Evolutionary conservation across 2,797 vertebrate species (phyloP), one percentile per base, ranked within the genome.

Genomic region (Lycodopsis pacificus): DNA sequence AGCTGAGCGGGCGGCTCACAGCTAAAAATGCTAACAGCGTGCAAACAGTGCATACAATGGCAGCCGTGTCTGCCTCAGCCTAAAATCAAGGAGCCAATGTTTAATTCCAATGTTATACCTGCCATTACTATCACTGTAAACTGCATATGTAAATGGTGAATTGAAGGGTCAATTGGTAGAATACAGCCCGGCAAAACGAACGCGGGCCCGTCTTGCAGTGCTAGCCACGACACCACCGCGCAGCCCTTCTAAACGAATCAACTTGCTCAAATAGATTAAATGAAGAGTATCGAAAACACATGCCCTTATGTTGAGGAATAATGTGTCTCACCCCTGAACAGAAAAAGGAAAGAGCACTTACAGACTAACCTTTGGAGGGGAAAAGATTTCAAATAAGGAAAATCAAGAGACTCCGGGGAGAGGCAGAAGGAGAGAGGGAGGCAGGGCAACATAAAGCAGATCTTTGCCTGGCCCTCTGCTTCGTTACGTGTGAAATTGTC

Each of bases 401-500:
- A 86, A 76, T 85, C 75, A 76, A 77, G 61, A 44, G n/a, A 44
- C 72, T 78, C 86, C 19, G 27, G 74, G 32, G 71, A 82, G 65
- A 82, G 67, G 71, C 59, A 65, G 70, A 56, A 53, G 71, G 64
- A 53, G 25, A 67, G 65, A 65, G 48, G 54, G 65, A 83, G 58
- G 34, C n/a, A 65, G 68, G 85, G 86, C 66, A 84, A 94, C 91
- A 91, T 87, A 88, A 92, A 93, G 79, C 93, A 93, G 93, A 91
- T 85, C 84, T 79, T 49, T 80, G 79, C 82, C 80, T 67, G 77
- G 88, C 87, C 82, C 89, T 88, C 62, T 2, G 38, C 85, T 90
- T 86, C 54, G 51, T 85, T 89, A 83, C 20, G 77, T 87, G 79
- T 91, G 91, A 94, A 88, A 94, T 63, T 88, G 82, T 84, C 88